Evolutionary conservation across 2,113 vertebrate genomes (phyloP).

Genomic region (Sturnira hondurensis): DNA sequence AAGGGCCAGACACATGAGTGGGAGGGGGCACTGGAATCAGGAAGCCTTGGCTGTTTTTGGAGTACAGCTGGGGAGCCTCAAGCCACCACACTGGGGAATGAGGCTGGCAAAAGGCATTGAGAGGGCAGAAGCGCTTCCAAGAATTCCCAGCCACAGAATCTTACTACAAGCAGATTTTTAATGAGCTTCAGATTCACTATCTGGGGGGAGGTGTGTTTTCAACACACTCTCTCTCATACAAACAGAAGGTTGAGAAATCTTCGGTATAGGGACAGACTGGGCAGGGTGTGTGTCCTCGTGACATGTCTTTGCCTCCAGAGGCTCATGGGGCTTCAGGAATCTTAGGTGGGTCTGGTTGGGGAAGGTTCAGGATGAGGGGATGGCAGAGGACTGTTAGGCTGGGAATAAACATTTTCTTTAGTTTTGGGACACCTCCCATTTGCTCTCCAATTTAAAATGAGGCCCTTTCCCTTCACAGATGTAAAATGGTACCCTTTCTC

Average conservation of each 20-base stretch:
- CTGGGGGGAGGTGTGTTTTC: slow-evolving; percentile 15
- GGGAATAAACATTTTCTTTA: neutral
- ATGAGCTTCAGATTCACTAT: slow-evolving; percentile 26
- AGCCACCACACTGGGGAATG: neutral
- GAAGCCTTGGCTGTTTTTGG: neutral
- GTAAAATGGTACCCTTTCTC: neutral
- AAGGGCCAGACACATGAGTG: neutral
- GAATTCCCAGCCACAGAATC: neutral
- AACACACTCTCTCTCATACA: slow-evolving; percentile 2
- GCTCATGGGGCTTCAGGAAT: neutral
- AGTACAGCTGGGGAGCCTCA: neutral
- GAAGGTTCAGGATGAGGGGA: neutral
- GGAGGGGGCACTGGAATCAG: neutral
- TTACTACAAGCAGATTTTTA: neutral
- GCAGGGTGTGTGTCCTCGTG: neutral
- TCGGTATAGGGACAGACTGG: neutral
- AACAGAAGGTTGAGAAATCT: neutral
- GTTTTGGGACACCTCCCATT: neutral
- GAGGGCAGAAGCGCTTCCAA: neutral
- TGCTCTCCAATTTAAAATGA: neutral
- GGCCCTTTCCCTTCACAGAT: neutral
- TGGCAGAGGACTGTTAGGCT: neutral
- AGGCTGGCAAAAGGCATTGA: neutral
- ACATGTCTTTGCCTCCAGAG: neutral
- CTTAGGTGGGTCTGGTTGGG: neutral